Conservation (phyloP, 2,888 invertebrate genomes). For the Quadroppia sp. region DNA sequence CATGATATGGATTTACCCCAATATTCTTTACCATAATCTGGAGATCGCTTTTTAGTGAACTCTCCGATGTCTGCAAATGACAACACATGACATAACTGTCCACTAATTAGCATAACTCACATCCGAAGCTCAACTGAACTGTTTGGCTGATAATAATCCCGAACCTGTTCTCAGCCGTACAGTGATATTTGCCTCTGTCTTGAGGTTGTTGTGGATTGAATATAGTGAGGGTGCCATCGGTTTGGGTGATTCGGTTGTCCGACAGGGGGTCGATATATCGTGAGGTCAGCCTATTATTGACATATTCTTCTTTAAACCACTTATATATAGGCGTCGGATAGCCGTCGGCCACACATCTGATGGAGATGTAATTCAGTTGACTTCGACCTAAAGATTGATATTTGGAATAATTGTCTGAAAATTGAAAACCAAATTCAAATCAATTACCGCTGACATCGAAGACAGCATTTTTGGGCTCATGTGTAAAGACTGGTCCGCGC, state of each 20-base stretch:
- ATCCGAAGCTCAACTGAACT: constrained; percentile 79
- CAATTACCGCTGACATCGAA: constrained; percentile 66
- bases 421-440: neutral
- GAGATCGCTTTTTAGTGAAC: constrained; percentile 78
- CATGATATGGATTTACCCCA: constrained; percentile 91
- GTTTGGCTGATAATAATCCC: constrained; percentile 84
- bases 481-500: constrained; percentile 79
- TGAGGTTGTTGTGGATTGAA: constrained; percentile 69
- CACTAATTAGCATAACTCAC: constrained; percentile 50
- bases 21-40: constrained; percentile 79
- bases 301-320: constrained; percentile 84
- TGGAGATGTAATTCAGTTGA: constrained; percentile 66
- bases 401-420: neutral
- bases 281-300: constrained; percentile 69
- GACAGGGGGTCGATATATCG: constrained; percentile 70
- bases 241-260: constrained; percentile 73
- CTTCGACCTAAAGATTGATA: constrained; percentile 54
- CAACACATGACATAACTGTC: neutral
- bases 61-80: constrained; percentile 63
- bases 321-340: constrained; percentile 83
- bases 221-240: constrained; percentile 86
- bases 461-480: constrained; percentile 74
- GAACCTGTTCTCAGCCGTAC: constrained; percentile 81
- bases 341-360: constrained; percentile 62
- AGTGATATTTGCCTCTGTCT: constrained; percentile 85